Evolutionary conservation across 2,797 vertebrate genomes (phyloP).

Genomic region (Trachops cirrhosus): DNA sequence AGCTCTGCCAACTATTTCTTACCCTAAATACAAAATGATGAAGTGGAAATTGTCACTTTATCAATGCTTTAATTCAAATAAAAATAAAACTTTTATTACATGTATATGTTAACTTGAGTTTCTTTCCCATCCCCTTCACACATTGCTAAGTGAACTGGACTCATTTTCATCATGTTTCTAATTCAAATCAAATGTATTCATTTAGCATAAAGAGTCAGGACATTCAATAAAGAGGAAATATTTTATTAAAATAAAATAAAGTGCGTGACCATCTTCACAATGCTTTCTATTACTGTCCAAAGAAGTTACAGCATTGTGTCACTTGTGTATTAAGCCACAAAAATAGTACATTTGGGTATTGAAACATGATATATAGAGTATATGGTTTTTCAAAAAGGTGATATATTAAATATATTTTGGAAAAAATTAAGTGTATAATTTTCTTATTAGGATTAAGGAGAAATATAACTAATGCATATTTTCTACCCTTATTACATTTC

Average conservation of each 20-base stretch:
- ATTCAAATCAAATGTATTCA: not conserved
- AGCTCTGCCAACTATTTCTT: not conserved
- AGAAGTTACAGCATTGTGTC: constrained; percentile 19
- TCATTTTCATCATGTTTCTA: constrained; percentile 21
- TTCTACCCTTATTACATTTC: constrained; percentile 63
- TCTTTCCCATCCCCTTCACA: not conserved
- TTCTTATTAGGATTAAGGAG: constrained; percentile 61
- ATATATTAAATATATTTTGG: constrained; percentile 52
- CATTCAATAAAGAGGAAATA: not conserved
- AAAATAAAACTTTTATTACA: not conserved
- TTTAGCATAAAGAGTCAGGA: not conserved
- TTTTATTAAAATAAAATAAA: constrained; percentile 26
- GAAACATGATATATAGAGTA: constrained; percentile 7
- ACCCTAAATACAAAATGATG: not conserved
- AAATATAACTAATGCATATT: constrained; percentile 56
- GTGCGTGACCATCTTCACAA: not conserved
- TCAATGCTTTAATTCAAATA: not conserved
- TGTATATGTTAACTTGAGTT: not conserved
- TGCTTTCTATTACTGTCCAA: not conserved
- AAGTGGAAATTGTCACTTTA: not conserved
- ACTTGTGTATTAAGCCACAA: not conserved
- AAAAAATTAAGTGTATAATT: constrained; percentile 62
- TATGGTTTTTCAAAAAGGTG: constrained; percentile 39
- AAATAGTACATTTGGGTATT: not conserved
- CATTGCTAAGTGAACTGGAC: not conserved